Conservation (phyloP, 2,888 invertebrate genomes). For the Crocallis elinguaria region DNA sequence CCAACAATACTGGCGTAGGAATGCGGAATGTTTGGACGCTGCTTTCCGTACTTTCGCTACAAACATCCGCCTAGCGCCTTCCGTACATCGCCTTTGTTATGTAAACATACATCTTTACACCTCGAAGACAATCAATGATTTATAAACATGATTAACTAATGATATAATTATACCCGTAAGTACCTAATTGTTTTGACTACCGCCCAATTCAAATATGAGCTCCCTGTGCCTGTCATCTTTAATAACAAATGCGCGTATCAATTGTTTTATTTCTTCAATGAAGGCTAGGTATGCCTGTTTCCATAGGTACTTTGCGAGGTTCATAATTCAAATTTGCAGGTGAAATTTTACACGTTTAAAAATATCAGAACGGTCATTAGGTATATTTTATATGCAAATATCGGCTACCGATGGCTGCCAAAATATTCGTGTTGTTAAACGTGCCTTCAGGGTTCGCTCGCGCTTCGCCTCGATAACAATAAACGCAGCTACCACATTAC, state of each 20-base stretch:
- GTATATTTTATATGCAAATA: slow-evolving; percentile 37
- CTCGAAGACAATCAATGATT: slow-evolving; percentile 48
- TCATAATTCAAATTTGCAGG: slow-evolving; percentile 16
- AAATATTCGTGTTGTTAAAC: slow-evolving; percentile 55
- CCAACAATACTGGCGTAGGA: slow-evolving; percentile 47
- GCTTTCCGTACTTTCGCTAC: slow-evolving; percentile 79
- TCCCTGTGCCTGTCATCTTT: slow-evolving; percentile 18
- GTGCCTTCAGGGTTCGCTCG: slow-evolving; percentile 48
- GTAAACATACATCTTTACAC: slow-evolving; percentile 59
- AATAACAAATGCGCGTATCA: too few relatives aligned
- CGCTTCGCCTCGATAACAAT: slow-evolving; percentile 40
- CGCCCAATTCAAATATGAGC: slow-evolving; percentile 38
- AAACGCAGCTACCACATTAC: slow-evolving; percentile 29
- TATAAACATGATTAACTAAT: slow-evolving; percentile 50
- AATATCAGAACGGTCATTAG: slow-evolving; percentile 27
- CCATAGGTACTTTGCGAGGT: background rate
- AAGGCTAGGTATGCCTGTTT: too few relatives aligned
- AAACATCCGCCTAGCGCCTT: slow-evolving; percentile 69
- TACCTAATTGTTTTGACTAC: slow-evolving; percentile 46
- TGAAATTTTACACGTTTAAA: slow-evolving; percentile 21
- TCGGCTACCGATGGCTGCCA: slow-evolving; percentile 38
- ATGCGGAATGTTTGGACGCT: slow-evolving; percentile 75
- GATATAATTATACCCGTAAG: slow-evolving; percentile 40
- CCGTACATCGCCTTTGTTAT: slow-evolving; percentile 60
- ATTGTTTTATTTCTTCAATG: too few relatives aligned